Percentiles rank a stretch among this genome's conserved stretches.
Conservation (phyloP, 2,888 invertebrate genomes). For the Caprella mutica region DNA sequence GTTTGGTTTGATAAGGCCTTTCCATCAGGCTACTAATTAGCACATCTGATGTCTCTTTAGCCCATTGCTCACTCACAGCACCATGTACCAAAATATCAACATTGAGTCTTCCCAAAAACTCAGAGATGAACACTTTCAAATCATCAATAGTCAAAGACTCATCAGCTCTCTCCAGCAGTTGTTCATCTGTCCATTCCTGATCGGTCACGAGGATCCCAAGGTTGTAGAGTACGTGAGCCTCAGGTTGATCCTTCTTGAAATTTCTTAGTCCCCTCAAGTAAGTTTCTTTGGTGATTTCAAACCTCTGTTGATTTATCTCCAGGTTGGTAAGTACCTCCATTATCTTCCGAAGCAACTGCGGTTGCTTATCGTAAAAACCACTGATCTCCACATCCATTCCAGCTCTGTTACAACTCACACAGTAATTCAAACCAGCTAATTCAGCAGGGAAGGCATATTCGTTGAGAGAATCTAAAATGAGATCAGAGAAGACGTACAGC, state of each 20-base stretch:
- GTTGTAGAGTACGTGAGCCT: slow-evolving; percentile 74
- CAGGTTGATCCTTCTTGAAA: slow-evolving; percentile 82
- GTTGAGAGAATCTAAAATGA: slow-evolving; percentile 74
- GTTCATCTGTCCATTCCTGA: slow-evolving; percentile 76
- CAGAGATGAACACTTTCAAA: slow-evolving; percentile 63
- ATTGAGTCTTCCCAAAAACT: slow-evolving; percentile 48
- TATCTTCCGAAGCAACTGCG: slow-evolving; percentile 69
- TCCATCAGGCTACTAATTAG: slow-evolving; percentile 53
- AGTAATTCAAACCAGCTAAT: slow-evolving; percentile 75
- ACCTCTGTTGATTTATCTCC: slow-evolving; percentile 66
- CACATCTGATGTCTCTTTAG: slow-evolving; percentile 55
- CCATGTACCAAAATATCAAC: slow-evolving; percentile 61
- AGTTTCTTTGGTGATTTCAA: slow-evolving; percentile 73
- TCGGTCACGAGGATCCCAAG: slow-evolving; percentile 69
- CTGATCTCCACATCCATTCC: too few relatives aligned
- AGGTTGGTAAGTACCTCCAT: slow-evolving; percentile 72
- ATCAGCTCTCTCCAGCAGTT: slow-evolving; percentile 69
- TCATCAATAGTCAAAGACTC: slow-evolving; percentile 68
- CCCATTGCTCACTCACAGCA: slow-evolving; percentile 63
- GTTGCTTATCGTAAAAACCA: slow-evolving; percentile 85
- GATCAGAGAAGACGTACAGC: slow-evolving; percentile 66
- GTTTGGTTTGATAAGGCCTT: slow-evolving; percentile 43
- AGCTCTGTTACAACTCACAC: too few relatives aligned
- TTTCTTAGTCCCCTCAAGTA: slow-evolving; percentile 73
- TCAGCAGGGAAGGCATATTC: slow-evolving; percentile 89